phyloP scores from a whole-genome alignment of 1,140 invertebrate genomes.

The Drosophila suzukii region DNA sequence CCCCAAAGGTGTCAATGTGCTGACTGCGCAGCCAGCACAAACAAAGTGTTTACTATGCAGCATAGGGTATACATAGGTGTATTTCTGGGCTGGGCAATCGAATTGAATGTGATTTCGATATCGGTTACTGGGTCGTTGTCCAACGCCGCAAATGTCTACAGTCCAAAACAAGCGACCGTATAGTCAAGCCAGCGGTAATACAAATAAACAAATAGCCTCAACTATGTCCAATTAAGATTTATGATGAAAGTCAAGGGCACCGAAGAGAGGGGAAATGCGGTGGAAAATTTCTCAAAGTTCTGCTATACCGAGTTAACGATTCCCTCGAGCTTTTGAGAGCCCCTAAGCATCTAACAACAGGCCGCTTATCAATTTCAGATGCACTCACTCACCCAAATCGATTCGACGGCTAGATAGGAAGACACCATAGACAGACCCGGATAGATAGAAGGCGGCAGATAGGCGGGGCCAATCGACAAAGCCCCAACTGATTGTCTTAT shows the following conservation, averaged over 20 bases:
- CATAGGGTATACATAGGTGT: not conserved
- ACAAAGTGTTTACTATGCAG: not conserved
- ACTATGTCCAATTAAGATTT: conserved; percentile 64
- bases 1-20: conserved; percentile 28
- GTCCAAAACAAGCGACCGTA: not conserved
- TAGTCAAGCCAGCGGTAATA: conserved; percentile 3
- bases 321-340: not conserved
- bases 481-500: conserved; percentile 32
- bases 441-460: conserved; percentile 12
- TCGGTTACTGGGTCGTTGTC: conserved; percentile 32
- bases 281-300: not conserved
- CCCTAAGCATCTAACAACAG: conserved; percentile 4
- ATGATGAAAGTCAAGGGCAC: conserved; percentile 60
- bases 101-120: conserved; percentile 32
- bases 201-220: conserved; percentile 35
- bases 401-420: conserved; percentile 21
- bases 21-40: conserved; percentile 7
- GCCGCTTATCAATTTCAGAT: conserved; percentile 24
- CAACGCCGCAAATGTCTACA: not conserved
- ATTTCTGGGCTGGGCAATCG: conserved; percentile 9
- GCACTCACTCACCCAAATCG: conserved; percentile 37
- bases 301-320: not conserved
- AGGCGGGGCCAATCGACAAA: conserved; percentile 15
- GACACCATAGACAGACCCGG: conserved; percentile 1
- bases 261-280: too few species aligned